Evolutionary conservation across 2,113 vertebrate genomes (phyloP).

Genomic region (Mirza zaza): DNA sequence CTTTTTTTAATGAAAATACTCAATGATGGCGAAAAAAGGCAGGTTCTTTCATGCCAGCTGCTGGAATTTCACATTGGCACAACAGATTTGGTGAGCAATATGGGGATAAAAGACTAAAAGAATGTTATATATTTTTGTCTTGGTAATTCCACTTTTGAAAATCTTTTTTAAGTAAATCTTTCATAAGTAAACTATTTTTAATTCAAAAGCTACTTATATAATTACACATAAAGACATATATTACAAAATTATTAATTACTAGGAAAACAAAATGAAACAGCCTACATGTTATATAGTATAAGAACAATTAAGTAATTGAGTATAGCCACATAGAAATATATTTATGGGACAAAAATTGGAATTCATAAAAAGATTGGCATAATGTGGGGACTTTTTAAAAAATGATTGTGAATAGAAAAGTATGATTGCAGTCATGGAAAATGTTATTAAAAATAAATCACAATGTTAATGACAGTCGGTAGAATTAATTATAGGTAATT

Average conservation of each 20-base stretch:
- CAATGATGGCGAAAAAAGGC: background rate
- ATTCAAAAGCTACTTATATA: background rate
- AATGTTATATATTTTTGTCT: background rate
- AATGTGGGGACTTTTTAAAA: background rate
- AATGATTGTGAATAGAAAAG: background rate
- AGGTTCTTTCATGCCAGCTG: background rate
- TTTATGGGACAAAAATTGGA: background rate
- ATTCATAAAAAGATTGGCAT: background rate
- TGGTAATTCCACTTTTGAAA: background rate
- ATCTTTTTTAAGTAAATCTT: conserved; percentile 4
- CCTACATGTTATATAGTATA: background rate
- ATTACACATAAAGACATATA: background rate
- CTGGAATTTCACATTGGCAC: background rate
- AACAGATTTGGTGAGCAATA: background rate
- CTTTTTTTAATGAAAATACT: background rate
- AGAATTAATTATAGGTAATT: background rate
- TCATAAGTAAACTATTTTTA: conserved; percentile 16
- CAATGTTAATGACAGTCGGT: background rate
- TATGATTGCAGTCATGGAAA: background rate
- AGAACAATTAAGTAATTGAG: background rate
- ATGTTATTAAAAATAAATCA: background rate
- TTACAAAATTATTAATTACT: background rate
- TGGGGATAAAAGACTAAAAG: background rate
- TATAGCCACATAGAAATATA: background rate
- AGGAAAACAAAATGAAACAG: background rate